Conservation (phyloP, 2,888 invertebrate genomes). For the Dromius quadrimaculatus region DNA sequence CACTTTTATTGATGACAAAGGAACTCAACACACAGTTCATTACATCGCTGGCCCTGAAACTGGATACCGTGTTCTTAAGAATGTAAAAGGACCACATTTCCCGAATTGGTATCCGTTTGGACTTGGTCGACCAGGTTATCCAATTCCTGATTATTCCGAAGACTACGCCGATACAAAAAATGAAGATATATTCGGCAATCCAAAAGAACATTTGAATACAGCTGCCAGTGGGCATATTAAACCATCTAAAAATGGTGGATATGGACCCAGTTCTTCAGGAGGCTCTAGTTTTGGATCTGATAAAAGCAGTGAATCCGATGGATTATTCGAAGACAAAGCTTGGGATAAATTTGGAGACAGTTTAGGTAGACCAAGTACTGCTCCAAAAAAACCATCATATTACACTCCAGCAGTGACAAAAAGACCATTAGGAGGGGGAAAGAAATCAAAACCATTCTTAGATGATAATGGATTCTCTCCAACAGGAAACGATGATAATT, state of each 20-base stretch:
- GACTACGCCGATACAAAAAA: slow-evolving; percentile 53
- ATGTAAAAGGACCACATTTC: slow-evolving; percentile 76
- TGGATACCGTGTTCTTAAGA: slow-evolving; percentile 81
- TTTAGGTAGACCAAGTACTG: slow-evolving; percentile 52
- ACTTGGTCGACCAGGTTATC: slow-evolving; percentile 65
- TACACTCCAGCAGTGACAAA: slow-evolving; percentile 53
- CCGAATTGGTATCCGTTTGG: slow-evolving; percentile 71
- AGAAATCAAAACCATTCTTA: slow-evolving; percentile 39
- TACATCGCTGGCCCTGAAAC: slow-evolving; percentile 85
- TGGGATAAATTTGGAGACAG: slow-evolving; percentile 52
- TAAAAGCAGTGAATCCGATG: slow-evolving; percentile 47
- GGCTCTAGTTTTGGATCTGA: slow-evolving; percentile 44
- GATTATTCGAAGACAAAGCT: slow-evolving; percentile 49
- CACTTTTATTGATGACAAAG: slow-evolving; percentile 83
- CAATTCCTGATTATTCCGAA: slow-evolving; percentile 55
- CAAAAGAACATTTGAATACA: slow-evolving; percentile 67
- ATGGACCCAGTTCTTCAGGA: slow-evolving; percentile 47
- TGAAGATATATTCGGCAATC: slow-evolving; percentile 63
- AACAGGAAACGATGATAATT: slow-evolving; percentile 37
- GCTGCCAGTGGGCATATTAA: slow-evolving; percentile 73
- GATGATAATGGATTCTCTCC: slow-evolving; percentile 47
- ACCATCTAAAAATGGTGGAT: slow-evolving; percentile 59
- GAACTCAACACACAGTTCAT: slow-evolving; percentile 80
- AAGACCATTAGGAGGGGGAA: slow-evolving; percentile 54
- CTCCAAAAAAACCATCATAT: slow-evolving; percentile 51